phyloP scores from a whole-genome alignment of 2,888 invertebrate species.

The Ctena decussata region DNA sequence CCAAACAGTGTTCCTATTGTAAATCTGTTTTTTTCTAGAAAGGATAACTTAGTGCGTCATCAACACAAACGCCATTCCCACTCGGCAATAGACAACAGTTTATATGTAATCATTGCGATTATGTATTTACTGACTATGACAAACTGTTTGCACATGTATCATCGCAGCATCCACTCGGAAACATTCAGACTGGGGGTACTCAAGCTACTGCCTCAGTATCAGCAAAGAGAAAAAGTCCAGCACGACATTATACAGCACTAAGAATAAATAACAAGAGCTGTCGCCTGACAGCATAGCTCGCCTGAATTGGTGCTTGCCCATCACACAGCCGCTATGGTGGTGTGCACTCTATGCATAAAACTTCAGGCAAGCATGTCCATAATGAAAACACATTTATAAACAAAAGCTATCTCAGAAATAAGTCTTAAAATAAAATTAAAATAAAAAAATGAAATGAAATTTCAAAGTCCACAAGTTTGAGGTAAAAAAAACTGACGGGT shows the following conservation, averaged over 20 bases:
- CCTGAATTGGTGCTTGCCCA: too few species aligned
- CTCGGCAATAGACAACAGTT: background rate
- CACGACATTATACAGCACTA: background rate
- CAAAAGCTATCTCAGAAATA: too few species aligned
- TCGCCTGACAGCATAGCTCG: background rate
- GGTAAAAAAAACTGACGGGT: too few species aligned
- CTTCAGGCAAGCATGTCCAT: too few species aligned
- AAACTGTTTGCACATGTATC: constrained; percentile 10
- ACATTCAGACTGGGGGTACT: background rate
- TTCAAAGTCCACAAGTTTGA: too few species aligned
- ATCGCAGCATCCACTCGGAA: constrained; percentile 1
- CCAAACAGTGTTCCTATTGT: too few species aligned
- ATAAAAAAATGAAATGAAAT: too few species aligned
- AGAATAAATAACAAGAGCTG: background rate
- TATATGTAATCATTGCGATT: constrained; percentile 23
- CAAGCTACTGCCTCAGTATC: background rate
- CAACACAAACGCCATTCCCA: background rate
- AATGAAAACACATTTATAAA: too few species aligned
- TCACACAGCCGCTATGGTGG: too few species aligned
- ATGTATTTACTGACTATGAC: background rate
- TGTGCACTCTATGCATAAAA: too few species aligned
- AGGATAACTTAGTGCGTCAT: background rate
- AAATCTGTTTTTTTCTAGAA: background rate
- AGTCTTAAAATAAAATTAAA: too few species aligned
- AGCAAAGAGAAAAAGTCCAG: background rate